phyloP scores from a whole-genome alignment of 2,888 invertebrate species.

The Dendrolimus pini region DNA sequence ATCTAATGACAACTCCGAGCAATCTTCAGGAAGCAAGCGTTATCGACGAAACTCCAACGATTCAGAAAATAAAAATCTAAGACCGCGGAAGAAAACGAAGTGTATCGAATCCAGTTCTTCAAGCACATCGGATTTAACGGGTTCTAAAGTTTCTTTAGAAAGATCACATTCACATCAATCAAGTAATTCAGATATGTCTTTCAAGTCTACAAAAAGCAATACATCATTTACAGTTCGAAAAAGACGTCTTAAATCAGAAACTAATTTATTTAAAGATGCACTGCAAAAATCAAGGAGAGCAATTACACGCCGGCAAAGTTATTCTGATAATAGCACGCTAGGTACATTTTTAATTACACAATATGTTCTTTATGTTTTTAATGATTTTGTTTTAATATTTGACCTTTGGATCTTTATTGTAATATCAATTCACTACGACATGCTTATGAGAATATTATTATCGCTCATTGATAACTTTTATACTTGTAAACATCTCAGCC shows the following conservation, averaged over 20 bases:
- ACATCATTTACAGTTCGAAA: slow-evolving; percentile 54
- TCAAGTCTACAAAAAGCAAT: slow-evolving; percentile 58
- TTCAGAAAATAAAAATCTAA: slow-evolving; percentile 29
- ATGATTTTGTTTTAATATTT: too few species aligned
- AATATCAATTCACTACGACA: background rate
- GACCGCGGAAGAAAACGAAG: slow-evolving; percentile 54
- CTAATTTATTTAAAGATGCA: slow-evolving; percentile 49
- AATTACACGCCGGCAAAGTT: slow-evolving; percentile 27
- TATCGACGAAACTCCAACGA: slow-evolving; percentile 42
- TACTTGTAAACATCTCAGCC: slow-evolving; percentile 20
- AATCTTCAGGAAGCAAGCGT: slow-evolving; percentile 39
- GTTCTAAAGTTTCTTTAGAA: slow-evolving; percentile 23
- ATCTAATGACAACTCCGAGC: slow-evolving; percentile 39
- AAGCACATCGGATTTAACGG: slow-evolving; percentile 39
- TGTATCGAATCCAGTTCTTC: slow-evolving; percentile 41
- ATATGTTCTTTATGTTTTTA: slow-evolving; percentile 10
- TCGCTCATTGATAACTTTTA: slow-evolving; percentile 32
- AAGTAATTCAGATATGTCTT: slow-evolving; percentile 54
- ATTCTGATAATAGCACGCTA: slow-evolving; percentile 33
- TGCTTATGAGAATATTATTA: slow-evolving; percentile 22
- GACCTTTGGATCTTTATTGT: too few species aligned
- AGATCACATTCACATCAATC: slow-evolving; percentile 32
- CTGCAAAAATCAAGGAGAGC: slow-evolving; percentile 46
- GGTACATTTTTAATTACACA: slow-evolving; percentile 26
- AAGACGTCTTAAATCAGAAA: slow-evolving; percentile 52